These are phyloP conservation scores for Catamblyrhynchus diadema DNA, from an alignment of 2,797 vertebrate species.

Conservation along the genomic window DNA sequence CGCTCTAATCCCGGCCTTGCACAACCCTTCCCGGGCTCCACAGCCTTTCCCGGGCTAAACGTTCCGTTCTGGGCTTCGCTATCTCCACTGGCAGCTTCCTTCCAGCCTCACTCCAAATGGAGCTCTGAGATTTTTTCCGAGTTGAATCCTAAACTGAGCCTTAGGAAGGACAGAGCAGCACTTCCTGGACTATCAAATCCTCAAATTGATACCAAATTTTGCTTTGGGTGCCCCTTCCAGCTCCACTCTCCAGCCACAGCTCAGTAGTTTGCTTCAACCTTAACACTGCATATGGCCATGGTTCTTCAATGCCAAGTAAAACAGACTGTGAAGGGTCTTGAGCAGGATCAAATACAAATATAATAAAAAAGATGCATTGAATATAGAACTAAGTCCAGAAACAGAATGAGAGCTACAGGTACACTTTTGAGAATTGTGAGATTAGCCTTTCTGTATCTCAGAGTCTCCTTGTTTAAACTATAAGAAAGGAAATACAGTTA, in stretches of 20 bases:
- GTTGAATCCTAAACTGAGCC: background rate
- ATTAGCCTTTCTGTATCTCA: background rate
- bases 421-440: background rate
- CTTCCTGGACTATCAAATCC: background rate
- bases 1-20: background rate
- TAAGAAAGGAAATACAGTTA: background rate
- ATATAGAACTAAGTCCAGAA: background rate
- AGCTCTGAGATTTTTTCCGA: background rate
- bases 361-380: background rate
- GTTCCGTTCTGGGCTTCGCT: fast-evolving
- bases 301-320: background rate
- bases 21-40: background rate
- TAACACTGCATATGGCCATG: fast-evolving
- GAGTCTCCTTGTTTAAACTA: background rate
- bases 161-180: background rate
- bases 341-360: background rate
- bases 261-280: background rate
- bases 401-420: background rate
- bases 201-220: fast-evolving
- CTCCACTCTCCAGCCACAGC: background rate
- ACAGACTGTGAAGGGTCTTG: background rate
- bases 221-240: background rate
- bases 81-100: background rate
- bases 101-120: background rate
- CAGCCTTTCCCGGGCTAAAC: background rate